Evolutionary conservation across 2,888 invertebrate species (phyloP).

Genomic region (Dendrolimus pini): DNA sequence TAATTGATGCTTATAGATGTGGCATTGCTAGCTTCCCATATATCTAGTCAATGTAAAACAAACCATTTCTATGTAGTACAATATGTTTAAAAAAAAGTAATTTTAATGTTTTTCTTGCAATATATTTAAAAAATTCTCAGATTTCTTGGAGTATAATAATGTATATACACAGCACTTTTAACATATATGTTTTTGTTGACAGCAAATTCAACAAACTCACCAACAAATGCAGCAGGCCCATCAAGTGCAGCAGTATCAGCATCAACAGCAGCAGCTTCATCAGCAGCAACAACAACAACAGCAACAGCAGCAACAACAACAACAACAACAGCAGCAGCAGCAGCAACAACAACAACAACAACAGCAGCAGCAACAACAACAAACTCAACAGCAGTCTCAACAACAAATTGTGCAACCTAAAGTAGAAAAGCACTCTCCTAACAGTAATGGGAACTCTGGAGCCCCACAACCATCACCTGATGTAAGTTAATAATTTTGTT

Average conservation of each 20-base stretch:
- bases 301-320: conserved; percentile 46
- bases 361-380: conserved; percentile 45
- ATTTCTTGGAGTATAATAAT: too few relatives aligned
- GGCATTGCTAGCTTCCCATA: too few relatives aligned
- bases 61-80: too few relatives aligned
- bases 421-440: conserved; percentile 68
- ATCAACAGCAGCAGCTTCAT: conserved; percentile 51
- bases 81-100: too few relatives aligned
- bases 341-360: conserved; percentile 48
- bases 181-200: conserved; percentile 3
- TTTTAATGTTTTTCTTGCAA: too few relatives aligned
- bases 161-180: too few relatives aligned
- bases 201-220: conserved; percentile 46
- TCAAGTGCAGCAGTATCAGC: conserved; percentile 63
- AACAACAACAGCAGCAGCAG: conserved; percentile 43
- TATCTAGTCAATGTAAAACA: too few relatives aligned
- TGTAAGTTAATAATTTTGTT: conserved; percentile 32
- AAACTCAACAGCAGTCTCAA: conserved; percentile 41
- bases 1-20: too few relatives aligned
- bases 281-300: conserved; percentile 53
- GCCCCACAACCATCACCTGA: conserved; percentile 59
- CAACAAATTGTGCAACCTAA: conserved; percentile 46
- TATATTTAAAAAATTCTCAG: too few relatives aligned
- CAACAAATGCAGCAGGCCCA: conserved; percentile 49
- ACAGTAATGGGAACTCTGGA: conserved; percentile 56